Evolutionary conservation across 2,888 invertebrate species (phyloP).

Genomic region (Bombyx huttoni): DNA sequence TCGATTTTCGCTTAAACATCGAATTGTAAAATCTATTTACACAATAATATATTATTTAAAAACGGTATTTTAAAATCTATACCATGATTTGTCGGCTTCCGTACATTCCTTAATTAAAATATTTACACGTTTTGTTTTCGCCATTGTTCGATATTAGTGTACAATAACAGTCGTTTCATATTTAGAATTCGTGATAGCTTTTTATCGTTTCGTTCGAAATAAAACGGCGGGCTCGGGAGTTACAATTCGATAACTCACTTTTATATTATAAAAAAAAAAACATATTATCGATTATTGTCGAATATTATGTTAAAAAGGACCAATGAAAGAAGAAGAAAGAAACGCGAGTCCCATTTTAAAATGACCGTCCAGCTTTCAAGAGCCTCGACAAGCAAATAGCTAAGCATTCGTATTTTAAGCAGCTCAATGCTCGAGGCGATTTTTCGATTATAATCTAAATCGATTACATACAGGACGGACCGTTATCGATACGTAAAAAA

Average conservation of each 20-base stretch:
- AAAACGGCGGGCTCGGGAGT: neutral
- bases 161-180: slow-evolving; percentile 35
- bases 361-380: too few relatives aligned
- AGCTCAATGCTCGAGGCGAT: too few relatives aligned
- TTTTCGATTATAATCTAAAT: slow-evolving; percentile 12
- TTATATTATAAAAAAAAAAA: too few relatives aligned
- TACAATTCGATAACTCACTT: too few relatives aligned
- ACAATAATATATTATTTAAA: slow-evolving; percentile 3
- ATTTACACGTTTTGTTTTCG: slow-evolving; percentile 42
- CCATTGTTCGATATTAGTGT: slow-evolving; percentile 28
- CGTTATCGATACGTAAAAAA: slow-evolving; percentile 1
- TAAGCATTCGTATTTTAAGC: too few relatives aligned
- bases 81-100: slow-evolving; percentile 26
- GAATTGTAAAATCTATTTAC: slow-evolving; percentile 29
- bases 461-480: slow-evolving; percentile 10
- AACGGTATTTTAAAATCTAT: slow-evolving; percentile 23
- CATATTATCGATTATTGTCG: neutral
- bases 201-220: slow-evolving; percentile 21
- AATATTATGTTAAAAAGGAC: neutral
- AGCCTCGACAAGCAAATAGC: too few relatives aligned
- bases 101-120: slow-evolving; percentile 34
- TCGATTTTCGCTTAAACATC: slow-evolving; percentile 10
- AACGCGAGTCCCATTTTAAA: too few relatives aligned
- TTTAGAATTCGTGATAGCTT: slow-evolving; percentile 45
- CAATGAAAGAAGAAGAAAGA: too few relatives aligned